These are phyloP conservation scores for Nycteola revayana DNA, from an alignment of 2,888 invertebrate genomes.

Conservation along the genomic window DNA sequence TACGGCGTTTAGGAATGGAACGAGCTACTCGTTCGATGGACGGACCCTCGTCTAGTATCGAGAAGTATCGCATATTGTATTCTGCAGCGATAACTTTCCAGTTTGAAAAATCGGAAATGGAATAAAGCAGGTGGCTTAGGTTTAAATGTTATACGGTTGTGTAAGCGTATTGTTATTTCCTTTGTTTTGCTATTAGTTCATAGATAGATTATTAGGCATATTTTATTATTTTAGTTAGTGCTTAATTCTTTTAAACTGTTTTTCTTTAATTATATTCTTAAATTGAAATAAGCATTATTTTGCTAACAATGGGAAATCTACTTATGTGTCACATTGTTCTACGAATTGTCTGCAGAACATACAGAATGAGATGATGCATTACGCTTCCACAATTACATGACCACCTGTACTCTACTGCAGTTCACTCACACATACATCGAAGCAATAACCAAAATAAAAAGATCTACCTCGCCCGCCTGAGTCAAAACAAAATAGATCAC, in stretches of 20 bases:
- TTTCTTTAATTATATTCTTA: too few species aligned
- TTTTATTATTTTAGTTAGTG: too few species aligned
- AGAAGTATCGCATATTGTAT: slow-evolving; percentile 59
- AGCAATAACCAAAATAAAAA: slow-evolving; percentile 31
- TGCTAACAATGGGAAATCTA: too few species aligned
- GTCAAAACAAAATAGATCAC: slow-evolving; percentile 16
- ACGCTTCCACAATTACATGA: slow-evolving; percentile 42
- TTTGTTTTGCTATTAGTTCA: too few species aligned
- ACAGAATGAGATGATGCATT: slow-evolving; percentile 42
- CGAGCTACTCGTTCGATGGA: slow-evolving; percentile 65
- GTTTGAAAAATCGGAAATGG: slow-evolving; percentile 32
- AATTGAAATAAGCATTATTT: too few species aligned
- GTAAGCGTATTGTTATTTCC: too few species aligned
- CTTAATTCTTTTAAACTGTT: too few species aligned
- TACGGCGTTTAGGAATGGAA: slow-evolving; percentile 54
- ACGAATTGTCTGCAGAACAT: slow-evolving; percentile 9
- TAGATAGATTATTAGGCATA: too few species aligned
- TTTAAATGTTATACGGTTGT: slow-evolving; percentile 19
- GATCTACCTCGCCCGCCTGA: slow-evolving; percentile 32
- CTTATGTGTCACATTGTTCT: slow-evolving; percentile 24
- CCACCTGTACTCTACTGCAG: slow-evolving; percentile 46
- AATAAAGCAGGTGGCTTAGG: slow-evolving; percentile 27
- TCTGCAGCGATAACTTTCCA: slow-evolving; percentile 34
- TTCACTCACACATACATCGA: slow-evolving; percentile 43
- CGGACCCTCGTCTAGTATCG: slow-evolving; percentile 67